Base-by-base conservation (phyloP, 2,797 vertebrate genomes). In the Antennarius maculatus region DNA sequence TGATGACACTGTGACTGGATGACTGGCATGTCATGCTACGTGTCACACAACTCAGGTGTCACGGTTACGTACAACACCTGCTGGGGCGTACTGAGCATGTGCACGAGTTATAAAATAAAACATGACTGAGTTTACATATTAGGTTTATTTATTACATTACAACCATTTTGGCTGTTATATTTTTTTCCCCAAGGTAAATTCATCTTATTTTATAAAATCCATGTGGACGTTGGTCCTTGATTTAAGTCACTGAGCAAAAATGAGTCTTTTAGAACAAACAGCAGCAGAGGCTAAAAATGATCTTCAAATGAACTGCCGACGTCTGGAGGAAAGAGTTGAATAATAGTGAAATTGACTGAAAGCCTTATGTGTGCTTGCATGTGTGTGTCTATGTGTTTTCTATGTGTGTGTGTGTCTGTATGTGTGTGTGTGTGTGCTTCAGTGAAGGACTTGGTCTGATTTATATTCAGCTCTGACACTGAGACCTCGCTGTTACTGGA, bases 391-490 rank as follows among this genome's bases (percentile, higher is more conserved):
- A 54, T 51, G 12, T 49, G 17, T 18, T 18, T 1, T 23, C 23
- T 23, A 23, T 23, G 2, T 23, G 23, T 23, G 23, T 23, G 23
- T 23, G 23, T 23, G 23, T 23, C 39, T 63, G 61, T 54, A 42
- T 28, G 23, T 49, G 37, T 51, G 41, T 54, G 17, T 64, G 48
- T 53, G 45, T 47, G 54, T 42, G 45, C 50, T 37, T 43, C 74
- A 61, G 57, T n/a, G 49, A 49, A 58, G 15, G 39, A 66, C 53
- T 23, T 28, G 55, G 43, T 80, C 37, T 39, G 79, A 86, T 88
- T 89, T 87, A 87, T 65, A 74, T 76, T 55, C 28, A 27, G 55
- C 62, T 83, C 76, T 74, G 80, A 89, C 86, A 77, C 69, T 60
- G 85, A 90, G 71, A 76, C 73, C 67, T 59, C 54, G 61, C 77